Conservation (phyloP, 2,797 vertebrate species). For the Paratrypauchen microcephalus region DNA sequence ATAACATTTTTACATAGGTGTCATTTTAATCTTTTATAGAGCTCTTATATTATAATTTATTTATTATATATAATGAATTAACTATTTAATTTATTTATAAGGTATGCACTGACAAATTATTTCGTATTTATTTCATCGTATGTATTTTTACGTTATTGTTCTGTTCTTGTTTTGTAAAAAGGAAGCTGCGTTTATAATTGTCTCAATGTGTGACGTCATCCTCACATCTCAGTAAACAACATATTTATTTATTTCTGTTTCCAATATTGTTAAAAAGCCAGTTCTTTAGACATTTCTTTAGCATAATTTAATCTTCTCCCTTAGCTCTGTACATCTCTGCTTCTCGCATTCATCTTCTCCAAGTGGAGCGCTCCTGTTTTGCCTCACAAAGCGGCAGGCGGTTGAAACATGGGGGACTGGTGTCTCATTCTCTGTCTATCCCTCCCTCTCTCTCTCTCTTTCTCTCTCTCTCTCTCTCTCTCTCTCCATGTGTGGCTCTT, state of each 20-base stretch:
- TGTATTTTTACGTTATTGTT: too few species aligned
- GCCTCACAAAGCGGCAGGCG: background rate
- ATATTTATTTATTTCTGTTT: background rate
- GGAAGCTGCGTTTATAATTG: too few species aligned
- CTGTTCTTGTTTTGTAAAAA: too few species aligned
- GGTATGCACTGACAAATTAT: too few species aligned
- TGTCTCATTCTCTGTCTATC: conserved; percentile 37
- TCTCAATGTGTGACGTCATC: too few species aligned
- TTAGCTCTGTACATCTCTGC: background rate
- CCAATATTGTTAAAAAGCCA: background rate
- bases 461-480: conserved; percentile 35
- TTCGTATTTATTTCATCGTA: too few species aligned
- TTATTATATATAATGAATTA: too few species aligned
- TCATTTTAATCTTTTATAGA: too few species aligned
- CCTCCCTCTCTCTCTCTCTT: conserved; percentile 43
- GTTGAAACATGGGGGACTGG: conserved; percentile 27
- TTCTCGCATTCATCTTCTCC: background rate
- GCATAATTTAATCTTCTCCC: background rate
- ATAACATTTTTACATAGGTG: too few species aligned
- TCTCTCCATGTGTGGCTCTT: conserved; percentile 28
- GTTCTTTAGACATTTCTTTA: background rate
- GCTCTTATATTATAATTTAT: too few species aligned
- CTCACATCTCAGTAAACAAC: too few species aligned
- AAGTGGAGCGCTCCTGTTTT: background rate
- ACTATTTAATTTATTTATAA: too few species aligned